Percentiles rank a stretch among this genome's conserved stretches.
phyloP scores from a whole-genome alignment of 2,888 invertebrate genomes.

The Leucoptera coffeella region DNA sequence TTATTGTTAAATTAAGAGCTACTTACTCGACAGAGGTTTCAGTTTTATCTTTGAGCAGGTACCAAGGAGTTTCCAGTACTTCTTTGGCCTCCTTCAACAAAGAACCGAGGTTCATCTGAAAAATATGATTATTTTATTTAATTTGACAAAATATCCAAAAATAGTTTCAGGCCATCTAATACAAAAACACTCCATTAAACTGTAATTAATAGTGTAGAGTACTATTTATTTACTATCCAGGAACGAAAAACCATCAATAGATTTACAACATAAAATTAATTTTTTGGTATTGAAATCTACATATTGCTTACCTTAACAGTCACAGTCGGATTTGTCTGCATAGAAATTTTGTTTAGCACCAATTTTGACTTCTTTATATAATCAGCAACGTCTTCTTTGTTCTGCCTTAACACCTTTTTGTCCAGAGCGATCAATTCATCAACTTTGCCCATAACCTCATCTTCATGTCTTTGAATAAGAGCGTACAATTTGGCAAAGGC shows the following conservation, averaged over 20 bases:
- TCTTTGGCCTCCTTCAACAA: slow-evolving; percentile 23
- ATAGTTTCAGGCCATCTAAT: too few relatives aligned
- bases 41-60: slow-evolving; percentile 18
- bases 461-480: slow-evolving; percentile 45
- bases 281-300: slow-evolving; percentile 16
- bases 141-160: too few relatives aligned
- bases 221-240: slow-evolving; percentile 9
- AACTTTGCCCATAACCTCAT: slow-evolving; percentile 24
- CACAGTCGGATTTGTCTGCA: slow-evolving; percentile 10
- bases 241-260: not conserved
- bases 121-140: slow-evolving; percentile 12
- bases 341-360: slow-evolving; percentile 9
- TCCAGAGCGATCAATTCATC: slow-evolving; percentile 18
- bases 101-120: slow-evolving; percentile 21
- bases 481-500: slow-evolving; percentile 47
- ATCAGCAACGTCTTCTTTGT: slow-evolving; percentile 17
- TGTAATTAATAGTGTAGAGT: slow-evolving; percentile 4
- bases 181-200: slow-evolving; percentile 3
- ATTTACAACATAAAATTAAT: slow-evolving; percentile 15
- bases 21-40: slow-evolving; percentile 23
- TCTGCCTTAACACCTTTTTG: slow-evolving; percentile 19
- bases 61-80: slow-evolving; percentile 23
- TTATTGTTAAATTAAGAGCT: slow-evolving; percentile 1
- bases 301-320: slow-evolving; percentile 20
- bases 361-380: slow-evolving; percentile 18